Evolutionary conservation across 2,113 vertebrate species (phyloP).

Genomic region (Illadopsis cleaveri): DNA sequence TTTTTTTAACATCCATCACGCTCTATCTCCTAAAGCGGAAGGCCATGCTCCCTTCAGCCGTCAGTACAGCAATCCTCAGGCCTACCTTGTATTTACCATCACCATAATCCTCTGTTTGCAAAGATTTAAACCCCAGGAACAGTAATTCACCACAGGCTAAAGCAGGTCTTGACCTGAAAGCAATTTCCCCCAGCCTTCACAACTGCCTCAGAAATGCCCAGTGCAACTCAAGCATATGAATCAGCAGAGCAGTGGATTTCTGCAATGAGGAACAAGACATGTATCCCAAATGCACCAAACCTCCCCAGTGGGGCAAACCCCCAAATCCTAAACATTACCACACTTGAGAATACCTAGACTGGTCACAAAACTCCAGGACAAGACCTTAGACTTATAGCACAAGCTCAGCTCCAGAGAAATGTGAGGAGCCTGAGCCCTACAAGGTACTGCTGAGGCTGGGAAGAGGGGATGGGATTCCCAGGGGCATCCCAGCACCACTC

Average conservation of each 20-base stretch:
- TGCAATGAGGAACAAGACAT: not conserved
- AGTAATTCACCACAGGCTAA: conserved; percentile 50
- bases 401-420: not conserved
- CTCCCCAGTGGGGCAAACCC: not conserved
- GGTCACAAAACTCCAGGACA: not conserved
- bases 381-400: not conserved
- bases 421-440: not conserved
- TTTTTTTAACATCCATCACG: not conserved
- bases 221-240: not conserved
- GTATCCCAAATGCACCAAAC: not conserved
- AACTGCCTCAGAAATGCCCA: not conserved
- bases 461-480: not conserved
- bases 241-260: not conserved
- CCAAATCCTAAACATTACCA: not conserved
- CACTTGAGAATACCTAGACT: not conserved
- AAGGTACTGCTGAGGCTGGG: not conserved
- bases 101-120: conserved; percentile 60
- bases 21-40: conserved; percentile 8
- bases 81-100: conserved; percentile 31
- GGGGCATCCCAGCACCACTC: not conserved
- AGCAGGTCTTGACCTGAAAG: conserved; percentile 50
- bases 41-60: not conserved
- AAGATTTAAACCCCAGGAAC: conserved; percentile 36
- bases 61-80: not conserved
- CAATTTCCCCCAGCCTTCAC: conserved; percentile 1